phyloP scores from a whole-genome alignment of 2,888 invertebrate species.

The Pyralis farinalis region DNA sequence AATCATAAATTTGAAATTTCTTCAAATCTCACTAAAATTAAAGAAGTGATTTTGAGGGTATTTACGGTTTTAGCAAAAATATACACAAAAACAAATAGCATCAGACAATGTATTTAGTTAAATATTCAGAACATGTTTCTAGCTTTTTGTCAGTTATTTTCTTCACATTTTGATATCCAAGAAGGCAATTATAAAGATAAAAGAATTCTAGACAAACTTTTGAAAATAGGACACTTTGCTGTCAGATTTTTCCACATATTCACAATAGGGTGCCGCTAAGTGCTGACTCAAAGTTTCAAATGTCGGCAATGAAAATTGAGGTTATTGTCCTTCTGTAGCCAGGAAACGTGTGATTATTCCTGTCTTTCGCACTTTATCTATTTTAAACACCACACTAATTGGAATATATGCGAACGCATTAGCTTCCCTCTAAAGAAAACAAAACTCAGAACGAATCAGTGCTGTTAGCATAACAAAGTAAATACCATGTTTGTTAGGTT shows the following conservation, averaged over 20 bases:
- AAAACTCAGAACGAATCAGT: conserved; percentile 50
- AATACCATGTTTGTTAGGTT: conserved; percentile 48
- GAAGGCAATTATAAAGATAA: background rate
- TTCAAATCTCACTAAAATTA: too few species aligned
- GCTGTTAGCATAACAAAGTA: conserved; percentile 51
- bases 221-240: conserved; percentile 19
- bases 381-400: conserved; percentile 16
- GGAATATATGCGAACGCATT: conserved; percentile 16
- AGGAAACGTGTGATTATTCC: conserved; percentile 13
- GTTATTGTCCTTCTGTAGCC: conserved; percentile 19
- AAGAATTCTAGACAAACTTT: conserved; percentile 5
- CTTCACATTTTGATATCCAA: too few species aligned
- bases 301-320: conserved; percentile 46
- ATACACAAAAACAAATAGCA: too few species aligned
- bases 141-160: too few species aligned
- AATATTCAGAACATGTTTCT: too few species aligned
- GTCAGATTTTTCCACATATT: conserved; percentile 30
- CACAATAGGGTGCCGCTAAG: conserved; percentile 43
- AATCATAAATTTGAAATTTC: too few species aligned
- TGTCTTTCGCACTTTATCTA: conserved; percentile 7
- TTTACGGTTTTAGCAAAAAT: too few species aligned
- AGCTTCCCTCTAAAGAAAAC: conserved; percentile 31
- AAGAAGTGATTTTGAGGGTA: too few species aligned
- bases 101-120: too few species aligned
- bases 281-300: conserved; percentile 62